phyloP scores from a whole-genome alignment of 2,888 invertebrate species.

The Drosophila paramelanica region DNA sequence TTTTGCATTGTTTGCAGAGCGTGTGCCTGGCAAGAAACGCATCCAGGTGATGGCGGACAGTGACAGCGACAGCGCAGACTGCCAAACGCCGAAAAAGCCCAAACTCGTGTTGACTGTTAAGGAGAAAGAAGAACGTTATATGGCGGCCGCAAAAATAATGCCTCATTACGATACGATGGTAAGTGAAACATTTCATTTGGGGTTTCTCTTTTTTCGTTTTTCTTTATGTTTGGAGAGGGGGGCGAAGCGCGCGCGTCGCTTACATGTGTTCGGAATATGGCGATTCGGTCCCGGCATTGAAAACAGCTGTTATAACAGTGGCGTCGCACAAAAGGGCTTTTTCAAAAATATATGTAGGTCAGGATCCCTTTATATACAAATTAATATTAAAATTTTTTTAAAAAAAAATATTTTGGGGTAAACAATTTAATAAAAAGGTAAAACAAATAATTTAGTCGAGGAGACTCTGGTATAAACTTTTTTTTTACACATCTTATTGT shows the following conservation, averaged over 20 bases:
- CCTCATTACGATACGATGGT: slow-evolving; percentile 84
- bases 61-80: slow-evolving; percentile 82
- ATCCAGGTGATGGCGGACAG: slow-evolving; percentile 84
- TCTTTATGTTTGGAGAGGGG: neutral
- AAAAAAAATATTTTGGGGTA: neutral
- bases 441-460: too few relatives aligned
- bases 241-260: slow-evolving; percentile 35
- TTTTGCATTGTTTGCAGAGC: slow-evolving; percentile 61
- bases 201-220: neutral
- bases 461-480: too few relatives aligned
- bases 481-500: neutral
- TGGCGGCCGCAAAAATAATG: slow-evolving; percentile 82
- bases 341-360: neutral
- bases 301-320: slow-evolving; percentile 68
- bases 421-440: too few relatives aligned
- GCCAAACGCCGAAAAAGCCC: slow-evolving; percentile 75
- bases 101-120: slow-evolving; percentile 80
- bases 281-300: slow-evolving; percentile 62
- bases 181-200: slow-evolving; percentile 31
- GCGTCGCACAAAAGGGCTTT: slow-evolving; percentile 27
- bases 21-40: slow-evolving; percentile 84
- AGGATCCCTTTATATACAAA: neutral
- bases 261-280: slow-evolving; percentile 63
- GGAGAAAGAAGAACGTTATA: slow-evolving; percentile 84
- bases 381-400: neutral